These are phyloP conservation scores for Lordiphosa andalusiaca DNA, from an alignment of 2,888 invertebrate species.

Conservation along the genomic window DNA sequence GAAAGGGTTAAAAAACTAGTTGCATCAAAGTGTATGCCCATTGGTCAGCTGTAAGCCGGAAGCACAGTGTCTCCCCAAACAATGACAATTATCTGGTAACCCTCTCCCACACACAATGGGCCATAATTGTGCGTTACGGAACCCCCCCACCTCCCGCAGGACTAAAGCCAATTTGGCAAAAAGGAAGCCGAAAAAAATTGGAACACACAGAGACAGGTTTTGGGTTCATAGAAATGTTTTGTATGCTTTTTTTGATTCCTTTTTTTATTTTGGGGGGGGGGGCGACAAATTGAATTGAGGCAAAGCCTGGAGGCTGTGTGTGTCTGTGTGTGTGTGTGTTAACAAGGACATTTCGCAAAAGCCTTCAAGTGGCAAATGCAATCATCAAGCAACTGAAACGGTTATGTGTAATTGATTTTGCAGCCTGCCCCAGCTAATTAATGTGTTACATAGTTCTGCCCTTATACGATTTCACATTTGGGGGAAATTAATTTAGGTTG, in stretches of 20 bases:
- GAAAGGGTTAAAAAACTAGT: conserved; percentile 26
- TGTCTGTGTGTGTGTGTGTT: conserved; percentile 5
- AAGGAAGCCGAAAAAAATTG: conserved; percentile 49
- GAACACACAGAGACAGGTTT: conserved; percentile 35
- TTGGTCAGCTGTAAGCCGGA: conserved; percentile 27
- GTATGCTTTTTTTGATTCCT: conserved; percentile 15
- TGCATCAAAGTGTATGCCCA: conserved; percentile 20
- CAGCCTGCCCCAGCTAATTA: conserved; percentile 43
- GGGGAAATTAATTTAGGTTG: conserved; percentile 43
- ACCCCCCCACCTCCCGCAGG: conserved; percentile 22
- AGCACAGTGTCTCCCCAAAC: conserved; percentile 25
- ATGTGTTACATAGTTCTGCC: conserved; percentile 20
- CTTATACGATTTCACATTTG: conserved; percentile 56
- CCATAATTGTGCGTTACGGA: conserved; percentile 58
- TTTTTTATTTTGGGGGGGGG: too few species aligned
- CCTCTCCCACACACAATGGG: conserved; percentile 46
- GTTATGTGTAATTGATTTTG: conserved; percentile 56
- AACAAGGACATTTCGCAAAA: conserved; percentile 20
- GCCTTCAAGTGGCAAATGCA: conserved; percentile 28
- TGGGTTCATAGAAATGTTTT: conserved; percentile 43
- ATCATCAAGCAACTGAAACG: conserved; percentile 40
- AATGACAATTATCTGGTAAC: conserved; percentile 61
- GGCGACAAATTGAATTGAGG: conserved; percentile 26
- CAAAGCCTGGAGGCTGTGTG: conserved; percentile 26
- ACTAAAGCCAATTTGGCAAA: conserved; percentile 48